A percentile compares a stretch with the other conserved stretches of the same genome.
Conservation (phyloP, 1,140 invertebrate genomes). For the Amphibalanus amphitrite region DNA sequence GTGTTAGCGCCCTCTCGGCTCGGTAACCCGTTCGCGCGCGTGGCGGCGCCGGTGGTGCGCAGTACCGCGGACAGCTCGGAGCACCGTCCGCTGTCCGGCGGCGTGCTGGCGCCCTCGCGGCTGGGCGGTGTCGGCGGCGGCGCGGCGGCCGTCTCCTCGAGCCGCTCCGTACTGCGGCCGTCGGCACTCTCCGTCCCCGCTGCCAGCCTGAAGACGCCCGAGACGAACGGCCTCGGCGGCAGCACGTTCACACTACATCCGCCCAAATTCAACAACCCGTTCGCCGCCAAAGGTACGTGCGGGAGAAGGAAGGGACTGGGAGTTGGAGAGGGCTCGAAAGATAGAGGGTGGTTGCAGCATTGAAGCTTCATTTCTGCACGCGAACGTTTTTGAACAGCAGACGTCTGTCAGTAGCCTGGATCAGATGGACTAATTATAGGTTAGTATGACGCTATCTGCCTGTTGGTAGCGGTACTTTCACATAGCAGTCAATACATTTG, state of each 20-base stretch:
- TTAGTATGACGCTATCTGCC: no score
- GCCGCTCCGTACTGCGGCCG: not conserved
- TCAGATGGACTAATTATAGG: no score
- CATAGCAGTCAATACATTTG: no score
- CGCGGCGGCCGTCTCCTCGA: not conserved
- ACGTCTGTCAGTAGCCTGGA: no score
- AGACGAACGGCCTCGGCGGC: not conserved
- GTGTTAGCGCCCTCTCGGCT: not conserved
- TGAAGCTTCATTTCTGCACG: no score
- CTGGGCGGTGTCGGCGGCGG: not conserved
- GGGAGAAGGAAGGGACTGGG: not conserved
- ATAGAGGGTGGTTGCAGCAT: no score
- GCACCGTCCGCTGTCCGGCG: not conserved
- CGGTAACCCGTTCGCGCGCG: not conserved
- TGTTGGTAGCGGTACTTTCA: no score
- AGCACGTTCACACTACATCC: constrained; percentile 6
- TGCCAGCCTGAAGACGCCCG: not conserved
- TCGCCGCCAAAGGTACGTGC: not conserved
- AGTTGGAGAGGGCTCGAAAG: not conserved
- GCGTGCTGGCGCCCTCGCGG: not conserved
- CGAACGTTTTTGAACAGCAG: no score
- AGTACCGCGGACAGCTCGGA: not conserved
- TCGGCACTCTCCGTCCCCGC: not conserved
- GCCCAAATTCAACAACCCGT: constrained; percentile 6
- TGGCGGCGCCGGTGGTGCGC: not conserved